phyloP scores from a whole-genome alignment of 1,140 invertebrate genomes.

The Lepidurus arcticus region DNA sequence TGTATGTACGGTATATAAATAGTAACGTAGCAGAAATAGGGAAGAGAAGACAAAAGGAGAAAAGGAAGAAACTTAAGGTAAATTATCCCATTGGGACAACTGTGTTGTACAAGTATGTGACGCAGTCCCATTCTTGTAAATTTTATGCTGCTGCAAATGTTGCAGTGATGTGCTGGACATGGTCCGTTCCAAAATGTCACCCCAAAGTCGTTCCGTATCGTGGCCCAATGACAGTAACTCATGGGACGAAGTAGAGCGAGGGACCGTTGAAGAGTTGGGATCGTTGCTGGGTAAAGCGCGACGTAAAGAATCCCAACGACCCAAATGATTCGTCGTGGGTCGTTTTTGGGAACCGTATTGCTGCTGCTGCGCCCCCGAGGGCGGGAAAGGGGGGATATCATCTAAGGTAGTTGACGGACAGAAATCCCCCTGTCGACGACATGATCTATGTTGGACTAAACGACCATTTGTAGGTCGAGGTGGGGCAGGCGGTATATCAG shows the following conservation, averaged over 20 bases:
- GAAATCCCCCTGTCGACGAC: neutral
- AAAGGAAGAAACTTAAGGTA: neutral
- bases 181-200: conserved; percentile 32
- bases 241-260: neutral
- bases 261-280: neutral
- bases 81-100: conserved; percentile 13
- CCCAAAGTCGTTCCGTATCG: conserved; percentile 29
- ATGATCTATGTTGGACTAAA: neutral
- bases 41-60: neutral
- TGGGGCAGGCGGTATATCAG: neutral
- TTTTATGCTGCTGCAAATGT: conserved; percentile 25
- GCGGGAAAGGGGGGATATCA: neutral
- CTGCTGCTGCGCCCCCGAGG: neutral
- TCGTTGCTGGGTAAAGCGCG: neutral
- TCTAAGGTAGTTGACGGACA: neutral
- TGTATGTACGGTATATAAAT: no score
- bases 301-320: neutral
- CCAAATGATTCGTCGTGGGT: neutral
- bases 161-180: conserved; percentile 32
- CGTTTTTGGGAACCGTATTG: neutral
- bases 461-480: neutral
- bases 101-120: neutral
- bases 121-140: neutral
- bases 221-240: neutral
- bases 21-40: no score